Evolutionary conservation across 2,888 invertebrate species (phyloP).

Genomic region (Sphecodes monilicornis): DNA sequence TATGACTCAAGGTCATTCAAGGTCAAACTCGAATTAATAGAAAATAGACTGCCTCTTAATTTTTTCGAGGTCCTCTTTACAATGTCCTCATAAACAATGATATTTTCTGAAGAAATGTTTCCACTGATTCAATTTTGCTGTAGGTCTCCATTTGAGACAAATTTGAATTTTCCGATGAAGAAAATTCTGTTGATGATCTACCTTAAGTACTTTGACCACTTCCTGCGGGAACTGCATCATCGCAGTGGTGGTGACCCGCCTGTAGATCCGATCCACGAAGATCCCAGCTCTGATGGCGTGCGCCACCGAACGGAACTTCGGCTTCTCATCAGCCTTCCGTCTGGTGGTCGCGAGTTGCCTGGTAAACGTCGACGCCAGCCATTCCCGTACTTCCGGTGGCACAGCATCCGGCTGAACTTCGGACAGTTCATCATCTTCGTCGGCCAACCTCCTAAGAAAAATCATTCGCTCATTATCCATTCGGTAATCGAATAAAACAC

Average conservation of each 20-base stretch:
- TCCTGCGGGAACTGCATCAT: conserved; percentile 95
- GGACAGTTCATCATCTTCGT: conserved; percentile 97
- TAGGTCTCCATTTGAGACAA: no score
- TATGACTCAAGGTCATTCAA: no score
- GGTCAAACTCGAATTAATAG: no score
- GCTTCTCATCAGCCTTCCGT: conserved; percentile 91
- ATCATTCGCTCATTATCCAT: conserved; percentile 24
- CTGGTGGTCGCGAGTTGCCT: conserved; percentile 93
- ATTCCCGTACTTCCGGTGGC: conserved; percentile 97
- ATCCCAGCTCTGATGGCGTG: conserved; percentile 98
- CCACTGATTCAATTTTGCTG: no score
- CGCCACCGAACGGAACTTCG: conserved; percentile 97
- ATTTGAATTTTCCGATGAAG: no score
- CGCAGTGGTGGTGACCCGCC: conserved; percentile 91
- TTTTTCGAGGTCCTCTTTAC: no score
- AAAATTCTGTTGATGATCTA: conserved; percentile 78
- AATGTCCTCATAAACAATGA: no score
- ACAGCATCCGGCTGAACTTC: conserved; percentile 98
- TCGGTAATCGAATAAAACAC: conserved; percentile 8
- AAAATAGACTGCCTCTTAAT: no score
- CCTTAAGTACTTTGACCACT: conserved; percentile 94
- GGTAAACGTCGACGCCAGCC: conserved; percentile 98
- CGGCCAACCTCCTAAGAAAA: conserved; percentile 89
- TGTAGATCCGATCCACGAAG: conserved; percentile 97
- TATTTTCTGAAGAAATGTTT: no score